Conservation (phyloP, 2,113 vertebrate genomes). For the Catharus minimus region DNA sequence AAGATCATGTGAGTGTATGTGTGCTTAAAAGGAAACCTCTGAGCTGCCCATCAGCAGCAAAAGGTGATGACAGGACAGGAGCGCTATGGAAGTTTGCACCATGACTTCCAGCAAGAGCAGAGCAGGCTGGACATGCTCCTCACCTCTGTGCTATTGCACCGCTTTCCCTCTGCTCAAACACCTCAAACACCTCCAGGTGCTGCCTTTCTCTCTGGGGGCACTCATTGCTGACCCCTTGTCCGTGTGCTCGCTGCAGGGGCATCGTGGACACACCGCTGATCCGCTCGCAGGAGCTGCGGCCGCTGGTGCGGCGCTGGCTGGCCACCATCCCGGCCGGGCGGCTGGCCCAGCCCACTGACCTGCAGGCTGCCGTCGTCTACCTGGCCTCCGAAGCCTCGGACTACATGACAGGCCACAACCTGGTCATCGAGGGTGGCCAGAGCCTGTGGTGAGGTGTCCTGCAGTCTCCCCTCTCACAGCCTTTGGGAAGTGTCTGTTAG, state of each 20-base stretch:
- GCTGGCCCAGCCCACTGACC: constrained; percentile 85
- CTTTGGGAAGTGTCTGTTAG: fast-evolving
- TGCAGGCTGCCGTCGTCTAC: constrained; percentile 83
- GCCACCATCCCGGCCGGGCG: constrained; percentile 82
- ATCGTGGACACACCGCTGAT: constrained; percentile 87
- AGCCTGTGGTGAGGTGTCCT: constrained; percentile 75
- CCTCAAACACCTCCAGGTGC: fast-evolving
- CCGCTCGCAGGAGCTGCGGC: constrained; percentile 79
- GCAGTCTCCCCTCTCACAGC: background rate
- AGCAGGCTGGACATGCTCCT: background rate
- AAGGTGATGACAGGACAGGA: background rate
- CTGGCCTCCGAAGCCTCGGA: constrained; percentile 84
- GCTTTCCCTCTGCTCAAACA: background rate
- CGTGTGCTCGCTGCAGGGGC: constrained; percentile 63
- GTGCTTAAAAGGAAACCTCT: background rate
- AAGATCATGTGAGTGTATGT: background rate
- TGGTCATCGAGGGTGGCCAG: constrained; percentile 88
- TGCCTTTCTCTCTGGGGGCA: background rate
- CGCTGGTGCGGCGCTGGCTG: constrained; percentile 83
- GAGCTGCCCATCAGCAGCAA: fast-evolving
- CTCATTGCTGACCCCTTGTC: fast-evolving
- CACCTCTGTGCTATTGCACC: fast-evolving
- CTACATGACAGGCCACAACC: constrained; percentile 90
- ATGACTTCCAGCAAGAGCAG: background rate
- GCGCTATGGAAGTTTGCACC: fast-evolving